Percentiles rank a stretch among this genome's conserved stretches.
These are phyloP conservation scores for Drosophila yooni DNA, from an alignment of 2,888 invertebrate species.

Conservation along the genomic window DNA sequence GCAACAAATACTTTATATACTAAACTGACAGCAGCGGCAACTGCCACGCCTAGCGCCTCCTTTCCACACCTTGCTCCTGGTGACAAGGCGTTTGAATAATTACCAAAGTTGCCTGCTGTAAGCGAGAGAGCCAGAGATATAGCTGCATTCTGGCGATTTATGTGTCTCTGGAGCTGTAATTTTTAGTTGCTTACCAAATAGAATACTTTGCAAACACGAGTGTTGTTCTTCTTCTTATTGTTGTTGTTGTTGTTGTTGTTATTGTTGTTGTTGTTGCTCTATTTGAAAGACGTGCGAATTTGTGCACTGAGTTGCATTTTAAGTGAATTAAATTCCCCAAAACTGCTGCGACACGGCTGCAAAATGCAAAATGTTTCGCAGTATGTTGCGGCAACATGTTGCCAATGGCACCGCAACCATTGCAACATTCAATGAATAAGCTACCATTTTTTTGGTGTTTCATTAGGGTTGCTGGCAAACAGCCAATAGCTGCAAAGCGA, in stretches of 20 bases:
- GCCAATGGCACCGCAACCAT: slow-evolving; percentile 12
- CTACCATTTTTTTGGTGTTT: slow-evolving; percentile 13
- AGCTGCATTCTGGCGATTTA: slow-evolving; percentile 56
- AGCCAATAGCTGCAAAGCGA: slow-evolving; percentile 57
- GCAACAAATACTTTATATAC: slow-evolving; percentile 29
- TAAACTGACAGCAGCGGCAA: slow-evolving; percentile 58
- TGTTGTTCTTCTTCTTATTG: slow-evolving; percentile 5
- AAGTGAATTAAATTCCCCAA: slow-evolving; percentile 68
- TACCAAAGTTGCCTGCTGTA: slow-evolving; percentile 64
- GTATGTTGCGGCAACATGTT: slow-evolving; percentile 58
- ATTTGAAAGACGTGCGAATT: slow-evolving; percentile 54
- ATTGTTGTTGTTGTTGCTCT: slow-evolving; percentile 1
- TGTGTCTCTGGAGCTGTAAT: slow-evolving; percentile 57
- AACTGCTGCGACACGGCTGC: slow-evolving; percentile 8
- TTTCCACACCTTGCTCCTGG: slow-evolving; percentile 58
- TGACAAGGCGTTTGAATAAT: slow-evolving; percentile 69
- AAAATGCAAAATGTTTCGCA: slow-evolving; percentile 15
- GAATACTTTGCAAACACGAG: slow-evolving; percentile 14
- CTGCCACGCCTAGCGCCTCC: slow-evolving; percentile 33
- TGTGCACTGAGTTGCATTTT: slow-evolving; percentile 61
- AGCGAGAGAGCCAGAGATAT: slow-evolving; percentile 3
- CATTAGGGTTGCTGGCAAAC: slow-evolving; percentile 44
- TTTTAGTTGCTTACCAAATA: slow-evolving; percentile 50
- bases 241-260: neutral
- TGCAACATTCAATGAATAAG: slow-evolving; percentile 6